Evolutionary conservation across 2,113 vertebrate species (phyloP).

Genomic region (Calyptomena viridis): DNA sequence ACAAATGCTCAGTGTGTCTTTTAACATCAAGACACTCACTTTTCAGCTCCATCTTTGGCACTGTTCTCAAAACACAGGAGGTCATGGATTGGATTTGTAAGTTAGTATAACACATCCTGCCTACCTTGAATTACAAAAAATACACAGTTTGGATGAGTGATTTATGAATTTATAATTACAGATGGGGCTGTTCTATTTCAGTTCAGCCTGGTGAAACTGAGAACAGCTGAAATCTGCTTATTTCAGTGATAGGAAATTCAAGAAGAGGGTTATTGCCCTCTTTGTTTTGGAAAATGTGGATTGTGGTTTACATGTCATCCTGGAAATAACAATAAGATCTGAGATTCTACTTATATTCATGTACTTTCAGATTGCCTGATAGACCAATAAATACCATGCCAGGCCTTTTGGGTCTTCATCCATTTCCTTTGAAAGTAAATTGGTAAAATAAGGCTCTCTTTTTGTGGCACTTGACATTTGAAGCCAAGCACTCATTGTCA

Average conservation of each 20-base stretch:
- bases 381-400: background rate
- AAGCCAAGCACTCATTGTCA: background rate
- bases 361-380: background rate
- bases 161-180: constrained; percentile 20
- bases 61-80: constrained; percentile 19
- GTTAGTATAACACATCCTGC: constrained; percentile 2
- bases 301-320: background rate
- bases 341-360: background rate
- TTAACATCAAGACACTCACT: background rate
- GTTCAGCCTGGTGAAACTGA: background rate
- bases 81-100: background rate
- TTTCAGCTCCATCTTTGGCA: background rate
- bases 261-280: background rate
- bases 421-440: background rate
- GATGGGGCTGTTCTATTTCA: background rate
- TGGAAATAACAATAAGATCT: constrained; percentile 9
- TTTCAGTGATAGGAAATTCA: constrained; percentile 30
- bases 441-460: background rate
- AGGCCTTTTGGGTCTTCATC: background rate
- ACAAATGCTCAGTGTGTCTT: background rate
- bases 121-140: constrained; percentile 48
- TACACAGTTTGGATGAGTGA: constrained; percentile 10
- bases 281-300: constrained; percentile 40
- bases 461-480: background rate
- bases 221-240: background rate